phyloP scores from a whole-genome alignment of 2,113 vertebrate genomes.

The Silurus meridionalis region DNA sequence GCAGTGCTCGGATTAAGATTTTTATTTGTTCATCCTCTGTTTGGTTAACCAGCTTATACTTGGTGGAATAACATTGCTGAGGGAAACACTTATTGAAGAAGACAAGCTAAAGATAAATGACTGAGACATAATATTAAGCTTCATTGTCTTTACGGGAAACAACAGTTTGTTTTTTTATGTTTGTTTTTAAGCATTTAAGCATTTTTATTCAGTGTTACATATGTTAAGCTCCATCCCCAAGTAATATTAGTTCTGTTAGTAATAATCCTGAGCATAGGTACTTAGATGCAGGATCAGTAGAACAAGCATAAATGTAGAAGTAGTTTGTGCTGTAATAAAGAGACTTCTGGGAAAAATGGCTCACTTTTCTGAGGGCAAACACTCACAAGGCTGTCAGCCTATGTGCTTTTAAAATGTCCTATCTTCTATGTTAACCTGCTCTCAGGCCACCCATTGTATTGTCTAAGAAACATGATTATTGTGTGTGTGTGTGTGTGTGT shows the following conservation, averaged over 20 bases:
- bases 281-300: not conserved
- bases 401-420: slow-evolving; percentile 14
- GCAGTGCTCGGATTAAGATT: not conserved
- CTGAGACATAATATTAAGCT: not conserved
- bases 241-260: not conserved
- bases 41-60: not conserved
- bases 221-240: not conserved
- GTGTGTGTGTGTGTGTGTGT: slow-evolving; percentile 25
- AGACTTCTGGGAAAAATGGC: not conserved
- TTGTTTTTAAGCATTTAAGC: not conserved
- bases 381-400: slow-evolving; percentile 38
- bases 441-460: not conserved
- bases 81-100: not conserved
- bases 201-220: not conserved
- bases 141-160: not conserved
- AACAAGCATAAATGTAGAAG: not conserved
- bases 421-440: slow-evolving; percentile 10
- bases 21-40: not conserved
- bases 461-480: not conserved
- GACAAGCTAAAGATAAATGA: not conserved
- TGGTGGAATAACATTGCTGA: not conserved
- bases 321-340: slow-evolving; percentile 2
- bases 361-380: slow-evolving; percentile 8
- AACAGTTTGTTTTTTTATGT: not conserved
- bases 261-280: not conserved